Evolutionary conservation across 2,888 invertebrate species (phyloP).

Genomic region (Hemicrepidius hirtus): DNA sequence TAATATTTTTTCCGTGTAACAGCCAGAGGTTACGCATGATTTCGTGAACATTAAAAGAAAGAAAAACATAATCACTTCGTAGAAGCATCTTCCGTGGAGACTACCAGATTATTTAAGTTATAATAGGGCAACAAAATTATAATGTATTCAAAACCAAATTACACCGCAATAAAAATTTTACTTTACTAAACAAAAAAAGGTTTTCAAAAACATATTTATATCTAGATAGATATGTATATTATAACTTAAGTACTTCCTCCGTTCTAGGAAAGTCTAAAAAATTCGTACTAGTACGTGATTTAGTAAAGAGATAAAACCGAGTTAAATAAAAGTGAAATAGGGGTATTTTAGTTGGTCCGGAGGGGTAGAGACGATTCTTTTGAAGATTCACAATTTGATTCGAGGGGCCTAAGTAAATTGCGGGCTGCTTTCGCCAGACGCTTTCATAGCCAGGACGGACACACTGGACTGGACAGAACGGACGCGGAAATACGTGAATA

Average conservation of each 20-base stretch:
- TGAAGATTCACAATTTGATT: conserved; percentile 72
- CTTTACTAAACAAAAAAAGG: conserved; percentile 5
- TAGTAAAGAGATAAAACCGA: conserved; percentile 66
- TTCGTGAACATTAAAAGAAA: conserved; percentile 43
- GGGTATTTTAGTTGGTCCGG: conserved; percentile 64
- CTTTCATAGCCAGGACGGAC: conserved; percentile 59
- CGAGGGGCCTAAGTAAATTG: conserved; percentile 71
- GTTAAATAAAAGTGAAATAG: conserved; percentile 70
- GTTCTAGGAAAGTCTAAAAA: no score
- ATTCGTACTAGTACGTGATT: not conserved
- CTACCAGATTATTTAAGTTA: conserved; percentile 36
- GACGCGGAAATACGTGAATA: conserved; percentile 57
- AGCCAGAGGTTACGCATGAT: conserved; percentile 48
- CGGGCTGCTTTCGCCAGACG: conserved; percentile 68
- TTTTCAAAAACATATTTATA: no score
- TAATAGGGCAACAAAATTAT: conserved; percentile 39
- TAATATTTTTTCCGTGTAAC: conserved; percentile 40
- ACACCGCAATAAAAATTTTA: conserved; percentile 28
- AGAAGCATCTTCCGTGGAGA: conserved; percentile 39
- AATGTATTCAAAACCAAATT: conserved; percentile 46
- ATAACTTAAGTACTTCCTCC: no score
- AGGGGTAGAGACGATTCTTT: conserved; percentile 64
- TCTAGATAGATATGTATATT: no score
- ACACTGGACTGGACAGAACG: conserved; percentile 53
- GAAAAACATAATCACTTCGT: conserved; percentile 41